A percentile compares a stretch with the other conserved stretches of the same genome.
Evolutionary conservation across 2,797 vertebrate genomes (phyloP).

Genomic region (Lindbergichthys nudifrons): DNA sequence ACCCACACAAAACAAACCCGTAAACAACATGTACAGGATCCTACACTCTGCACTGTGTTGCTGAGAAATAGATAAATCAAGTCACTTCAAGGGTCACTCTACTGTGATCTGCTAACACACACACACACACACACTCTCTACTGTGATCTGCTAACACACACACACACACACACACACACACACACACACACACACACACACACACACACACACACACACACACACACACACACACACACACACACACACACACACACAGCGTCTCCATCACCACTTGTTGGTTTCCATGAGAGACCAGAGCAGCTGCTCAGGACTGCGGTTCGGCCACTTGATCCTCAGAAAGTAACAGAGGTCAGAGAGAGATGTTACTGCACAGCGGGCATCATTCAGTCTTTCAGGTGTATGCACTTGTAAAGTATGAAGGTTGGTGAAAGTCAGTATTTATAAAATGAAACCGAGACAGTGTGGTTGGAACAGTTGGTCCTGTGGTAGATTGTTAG

Average conservation of each 20-base stretch:
- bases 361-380: slow-evolving; percentile 64
- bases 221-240: no score
- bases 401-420: slow-evolving; percentile 59
- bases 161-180: no score
- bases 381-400: slow-evolving; percentile 72
- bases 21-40: slow-evolving; percentile 9
- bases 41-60: slow-evolving; percentile 10
- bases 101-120: slow-evolving; percentile 38
- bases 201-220: no score
- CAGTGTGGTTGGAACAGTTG: slow-evolving; percentile 72
- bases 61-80: slow-evolving; percentile 24
- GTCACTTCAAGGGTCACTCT: slow-evolving; percentile 29
- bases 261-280: slow-evolving; percentile 70
- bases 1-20: slow-evolving; percentile 7
- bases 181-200: no score
- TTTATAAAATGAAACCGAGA: slow-evolving; percentile 67
- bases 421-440: slow-evolving; percentile 48
- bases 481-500: slow-evolving; percentile 72
- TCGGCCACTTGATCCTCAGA: slow-evolving; percentile 76
- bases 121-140: slow-evolving; percentile 18
- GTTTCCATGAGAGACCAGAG: slow-evolving; percentile 82
- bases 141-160: no score
- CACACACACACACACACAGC: slow-evolving; percentile 23
- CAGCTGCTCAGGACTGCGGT: slow-evolving; percentile 80
- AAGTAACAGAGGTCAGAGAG: slow-evolving; percentile 72